Evolutionary conservation across 2,797 vertebrate species (phyloP).

Genomic region (Falco berigora): DNA sequence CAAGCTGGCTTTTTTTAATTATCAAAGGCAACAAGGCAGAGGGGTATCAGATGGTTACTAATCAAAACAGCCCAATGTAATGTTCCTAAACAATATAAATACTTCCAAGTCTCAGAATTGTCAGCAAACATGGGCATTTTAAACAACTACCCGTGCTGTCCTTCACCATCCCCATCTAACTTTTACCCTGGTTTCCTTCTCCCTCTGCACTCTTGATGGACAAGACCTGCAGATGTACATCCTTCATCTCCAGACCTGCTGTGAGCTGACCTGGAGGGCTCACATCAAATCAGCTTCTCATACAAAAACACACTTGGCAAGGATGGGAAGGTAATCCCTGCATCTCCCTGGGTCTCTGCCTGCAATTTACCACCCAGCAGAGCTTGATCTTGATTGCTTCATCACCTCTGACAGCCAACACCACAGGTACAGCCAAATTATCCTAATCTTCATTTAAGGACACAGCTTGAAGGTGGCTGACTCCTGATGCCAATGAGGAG

Average conservation of each 20-base stretch:
- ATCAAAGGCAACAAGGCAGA: not conserved
- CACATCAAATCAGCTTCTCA: accelerated
- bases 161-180: not conserved
- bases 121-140: not conserved
- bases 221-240: not conserved
- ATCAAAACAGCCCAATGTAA: not conserved
- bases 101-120: not conserved
- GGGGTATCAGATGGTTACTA: not conserved
- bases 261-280: accelerated
- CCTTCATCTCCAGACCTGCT: not conserved
- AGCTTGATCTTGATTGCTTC: not conserved
- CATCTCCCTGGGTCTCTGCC: not conserved
- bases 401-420: not conserved
- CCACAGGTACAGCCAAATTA: not conserved
- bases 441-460: not conserved
- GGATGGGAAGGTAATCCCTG: not conserved
- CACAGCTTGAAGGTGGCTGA: not conserved
- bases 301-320: not conserved
- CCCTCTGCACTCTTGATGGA: not conserved
- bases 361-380: not conserved
- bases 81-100: not conserved
- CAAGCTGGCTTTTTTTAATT: not conserved
- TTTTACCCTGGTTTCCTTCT: not conserved
- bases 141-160: not conserved
- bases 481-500: not conserved